These are phyloP conservation scores for Odontomachus brunneus DNA, from an alignment of 1,140 invertebrate genomes.

Conservation along the genomic window DNA sequence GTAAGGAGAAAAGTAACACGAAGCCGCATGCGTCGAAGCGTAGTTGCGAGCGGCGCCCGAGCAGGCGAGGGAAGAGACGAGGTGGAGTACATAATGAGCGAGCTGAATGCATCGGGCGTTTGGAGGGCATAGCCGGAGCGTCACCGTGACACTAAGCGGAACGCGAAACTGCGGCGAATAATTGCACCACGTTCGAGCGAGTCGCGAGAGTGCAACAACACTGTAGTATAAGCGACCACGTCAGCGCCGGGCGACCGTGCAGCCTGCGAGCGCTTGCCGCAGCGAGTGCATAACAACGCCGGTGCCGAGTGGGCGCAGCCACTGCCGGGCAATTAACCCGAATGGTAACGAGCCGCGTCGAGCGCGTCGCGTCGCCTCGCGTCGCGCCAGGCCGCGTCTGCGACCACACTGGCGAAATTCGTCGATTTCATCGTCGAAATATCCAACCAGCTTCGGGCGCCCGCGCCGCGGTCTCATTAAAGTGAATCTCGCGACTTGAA, in stretches of 20 bases:
- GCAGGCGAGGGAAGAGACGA: conserved; percentile 33
- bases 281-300: conserved; percentile 63
- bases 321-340: conserved; percentile 76
- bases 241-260: conserved; percentile 52
- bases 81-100: conserved; percentile 77
- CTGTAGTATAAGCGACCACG: conserved; percentile 46
- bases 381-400: too few relatives aligned
- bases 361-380: conserved; percentile 58
- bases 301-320: conserved; percentile 69
- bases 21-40: conserved; percentile 27
- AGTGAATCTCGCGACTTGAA: too few relatives aligned
- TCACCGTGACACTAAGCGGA: conserved; percentile 80
- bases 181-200: conserved; percentile 76
- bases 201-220: conserved; percentile 72
- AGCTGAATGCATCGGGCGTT: conserved; percentile 78
- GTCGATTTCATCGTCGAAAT: conserved; percentile 45
- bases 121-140: conserved; percentile 82
- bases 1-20: not conserved
- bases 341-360: conserved; percentile 77
- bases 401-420: conserved; percentile 59
- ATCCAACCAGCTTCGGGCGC: conserved; percentile 3
- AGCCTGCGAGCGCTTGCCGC: conserved; percentile 30
- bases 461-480: too few relatives aligned
- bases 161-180: conserved; percentile 77
- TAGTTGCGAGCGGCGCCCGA: conserved; percentile 27